phyloP scores from a whole-genome alignment of 2,113 vertebrate species.

The Gymnorhina tibicen region DNA sequence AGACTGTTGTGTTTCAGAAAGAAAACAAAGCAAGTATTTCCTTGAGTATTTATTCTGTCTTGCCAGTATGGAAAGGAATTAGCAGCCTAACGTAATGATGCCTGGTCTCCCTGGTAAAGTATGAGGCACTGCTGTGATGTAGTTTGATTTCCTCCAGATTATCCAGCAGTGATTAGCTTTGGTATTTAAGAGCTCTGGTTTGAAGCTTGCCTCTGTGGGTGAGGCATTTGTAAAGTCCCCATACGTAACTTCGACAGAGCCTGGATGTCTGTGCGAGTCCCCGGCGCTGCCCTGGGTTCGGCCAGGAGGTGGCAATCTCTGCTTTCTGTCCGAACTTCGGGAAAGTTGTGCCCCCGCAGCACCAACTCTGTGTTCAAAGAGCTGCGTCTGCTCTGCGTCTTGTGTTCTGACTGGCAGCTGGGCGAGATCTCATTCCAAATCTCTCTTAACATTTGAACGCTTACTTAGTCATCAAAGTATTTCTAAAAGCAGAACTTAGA shows the following conservation, averaged over 20 bases:
- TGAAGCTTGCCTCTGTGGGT: background rate
- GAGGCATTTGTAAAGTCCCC: background rate
- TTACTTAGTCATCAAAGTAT: conserved; percentile 13
- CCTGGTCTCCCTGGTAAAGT: background rate
- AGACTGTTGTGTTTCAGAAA: background rate
- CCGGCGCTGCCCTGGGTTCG: background rate
- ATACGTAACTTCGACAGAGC: background rate
- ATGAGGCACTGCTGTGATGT: background rate
- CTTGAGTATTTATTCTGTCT: background rate
- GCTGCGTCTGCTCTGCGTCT: background rate
- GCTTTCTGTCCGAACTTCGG: background rate
- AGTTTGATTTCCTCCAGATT: background rate
- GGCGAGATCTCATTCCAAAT: background rate
- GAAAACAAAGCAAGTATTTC: background rate
- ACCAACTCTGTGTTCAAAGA: background rate
- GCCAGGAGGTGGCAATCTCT: conserved; percentile 64
- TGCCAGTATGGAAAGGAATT: background rate
- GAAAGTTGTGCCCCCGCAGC: background rate
- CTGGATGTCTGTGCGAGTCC: background rate
- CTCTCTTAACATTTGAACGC: background rate
- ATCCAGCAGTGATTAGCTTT: background rate
- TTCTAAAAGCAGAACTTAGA: conserved; percentile 21
- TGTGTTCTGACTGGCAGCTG: background rate
- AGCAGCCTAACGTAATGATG: background rate
- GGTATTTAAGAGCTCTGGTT: background rate